Base-by-base conservation (phyloP, 2,888 invertebrate species). In the Tetragonisca angustula region DNA sequence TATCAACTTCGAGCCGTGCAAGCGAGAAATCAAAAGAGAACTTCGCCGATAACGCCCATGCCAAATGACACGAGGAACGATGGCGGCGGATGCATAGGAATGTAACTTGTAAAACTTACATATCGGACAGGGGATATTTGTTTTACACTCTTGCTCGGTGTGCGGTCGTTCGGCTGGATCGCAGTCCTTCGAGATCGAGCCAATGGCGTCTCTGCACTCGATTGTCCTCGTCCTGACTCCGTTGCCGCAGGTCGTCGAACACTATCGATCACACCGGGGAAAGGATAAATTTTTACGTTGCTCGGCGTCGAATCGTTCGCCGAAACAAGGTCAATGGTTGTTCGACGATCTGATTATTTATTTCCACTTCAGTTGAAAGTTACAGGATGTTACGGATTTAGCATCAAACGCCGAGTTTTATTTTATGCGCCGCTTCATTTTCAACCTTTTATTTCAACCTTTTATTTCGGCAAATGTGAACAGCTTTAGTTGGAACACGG, bases 201-300 rank as follows among this genome's bases (percentile, higher is more conserved):
- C 93, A 74, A 93, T 93, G 43, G 93, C 94, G 79, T 96, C 97
- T 81, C 97, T 95, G 93, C 99, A 99, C 92, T 97, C 97, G 73
- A 98, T 97, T 56, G 96, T 96, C 27, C 99, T 96, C 43, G 97
- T 97, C 94, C 98, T 98, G 54, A 97, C 95, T 0, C 99, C 99
- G 93, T 96, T 97, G 17, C 98, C 99, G 93, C 99, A 99, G 17
- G 97, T 97, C 17, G 97, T 98, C n/a, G 98, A 98, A 93, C 99
- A 99, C 98, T 98, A 95, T 87, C 65, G 64, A 84, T 75, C 75
- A 73, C 17, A 81, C 1, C 13, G 17, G 64, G 32, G 21, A 17
- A 71, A 81, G 74, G 61, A 68, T 76, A 50, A 71, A 49, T 43
- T 82, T n/a, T 77, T 67, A 62, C 61, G 32, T 24, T 21, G 59